These are phyloP conservation scores for Turritopsis rubra DNA, from an alignment of 30 jellyfish, hydroid and myxozoan genomes.

Conservation along the genomic window DNA sequence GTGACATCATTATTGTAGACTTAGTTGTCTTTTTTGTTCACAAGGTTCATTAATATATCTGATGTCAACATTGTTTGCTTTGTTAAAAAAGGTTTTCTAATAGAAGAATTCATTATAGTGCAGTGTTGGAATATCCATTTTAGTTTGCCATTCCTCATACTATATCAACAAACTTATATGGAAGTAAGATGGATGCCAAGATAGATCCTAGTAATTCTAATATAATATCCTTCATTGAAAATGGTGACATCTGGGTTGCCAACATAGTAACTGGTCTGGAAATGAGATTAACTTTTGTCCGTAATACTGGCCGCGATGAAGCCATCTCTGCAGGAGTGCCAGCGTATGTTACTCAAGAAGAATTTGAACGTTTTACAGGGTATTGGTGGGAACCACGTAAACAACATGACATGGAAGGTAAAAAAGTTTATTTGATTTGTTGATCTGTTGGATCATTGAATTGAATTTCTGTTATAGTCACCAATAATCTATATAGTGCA, in stretches of 20 bases:
- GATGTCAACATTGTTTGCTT: too few species aligned
- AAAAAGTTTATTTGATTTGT: neutral
- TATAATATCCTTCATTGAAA: slow-evolving; percentile 53
- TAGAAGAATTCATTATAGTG: too few species aligned
- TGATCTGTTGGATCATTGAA: neutral
- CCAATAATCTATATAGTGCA: too few species aligned
- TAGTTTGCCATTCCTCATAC: slow-evolving; percentile 50
- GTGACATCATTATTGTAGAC: neutral
- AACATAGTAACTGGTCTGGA: slow-evolving; percentile 58
- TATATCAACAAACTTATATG: slow-evolving; percentile 48
- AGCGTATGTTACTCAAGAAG: slow-evolving; percentile 81
- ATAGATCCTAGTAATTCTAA: slow-evolving; percentile 75
- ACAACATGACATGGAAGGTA: slow-evolving; percentile 45
- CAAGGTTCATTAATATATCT: too few species aligned
- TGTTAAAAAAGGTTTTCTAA: too few species aligned
- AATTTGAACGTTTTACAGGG: slow-evolving; percentile 85
- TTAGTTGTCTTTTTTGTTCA: too few species aligned
- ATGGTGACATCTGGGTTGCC: slow-evolving; percentile 76
- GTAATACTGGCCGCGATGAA: slow-evolving; percentile 58
- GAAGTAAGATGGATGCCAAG: slow-evolving; percentile 83
- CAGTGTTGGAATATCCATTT: neutral
- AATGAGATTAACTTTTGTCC: slow-evolving; percentile 69
- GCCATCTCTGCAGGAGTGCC: slow-evolving; percentile 88
- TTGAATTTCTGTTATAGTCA: neutral
- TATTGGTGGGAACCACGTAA: slow-evolving; percentile 88